Evolutionary conservation across 1,140 invertebrate genomes (phyloP), one percentile per base, ranked within the genome.

Genomic region (Chironomus striatipennis): DNA sequence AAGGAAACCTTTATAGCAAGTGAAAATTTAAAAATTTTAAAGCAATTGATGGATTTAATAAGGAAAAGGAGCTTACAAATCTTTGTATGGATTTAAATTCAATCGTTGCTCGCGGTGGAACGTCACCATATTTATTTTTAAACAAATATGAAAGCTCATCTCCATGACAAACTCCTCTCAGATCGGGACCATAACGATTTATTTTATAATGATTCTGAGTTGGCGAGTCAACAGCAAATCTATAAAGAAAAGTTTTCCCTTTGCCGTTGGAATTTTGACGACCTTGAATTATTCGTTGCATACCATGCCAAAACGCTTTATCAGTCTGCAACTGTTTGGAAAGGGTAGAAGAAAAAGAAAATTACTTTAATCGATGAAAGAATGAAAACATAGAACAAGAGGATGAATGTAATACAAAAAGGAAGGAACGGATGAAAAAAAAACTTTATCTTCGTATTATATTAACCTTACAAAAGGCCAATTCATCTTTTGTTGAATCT

Each of bases 61-160:
- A 57, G n/a, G 47, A 57, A 57, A 12, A 57, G n/a, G 15, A 12
- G 4, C 47, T 84, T 2, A 85, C 79, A 80, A 87, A 85, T 65
- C 80, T 78, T 57, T 80, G 78, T 42, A 84, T 85, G 2, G 82
- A 76, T 74, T 76, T 76, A 64, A 81, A 77, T 67, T 80, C 82
- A 0, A 77, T 78, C 0, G 81, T 78, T 2, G 78, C 79, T 0
- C 76, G 76, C n/a, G 82, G 78, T 74, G 80, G 76, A 72, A 83
- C 82, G 17, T 79, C 77, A 10, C 82, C 83, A 43, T 85, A 77
- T 76, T 80, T 79, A 73, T 81, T 85, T 75, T 84, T 82, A 77
- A 89, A 90, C 7, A 90, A 77, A 79, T 90, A 90, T 75, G 85
- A 86, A 1, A 90, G 64, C 77, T 90, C 89, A 75, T 90, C 89